Base-by-base conservation (phyloP, 2,888 invertebrate genomes). In the Drosophila mettleri region DNA sequence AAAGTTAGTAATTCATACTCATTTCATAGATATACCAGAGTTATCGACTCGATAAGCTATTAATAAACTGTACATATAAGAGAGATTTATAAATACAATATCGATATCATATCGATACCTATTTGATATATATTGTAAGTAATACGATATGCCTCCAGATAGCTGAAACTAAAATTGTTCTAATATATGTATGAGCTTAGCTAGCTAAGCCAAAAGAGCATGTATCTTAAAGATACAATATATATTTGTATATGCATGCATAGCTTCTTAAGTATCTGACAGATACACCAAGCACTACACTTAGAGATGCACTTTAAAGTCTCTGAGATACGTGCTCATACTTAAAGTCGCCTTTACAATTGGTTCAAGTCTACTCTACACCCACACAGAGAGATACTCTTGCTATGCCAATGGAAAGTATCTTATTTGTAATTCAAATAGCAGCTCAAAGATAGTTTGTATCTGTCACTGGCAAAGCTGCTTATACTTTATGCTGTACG, bases 341-440 rank as follows among this genome's bases (percentile, higher is more conserved):
- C 10, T 27, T 14, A 4, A 31, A 20, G 29, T 20, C 18, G 46
- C 16, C 27, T 5, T 3, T 5, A 6, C 45, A n/a, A 4, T 2
- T 10, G 18, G 7, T 12, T 31, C 0, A 4, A 29, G 12, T 29
- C 29, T 29, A 29, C 0, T 46, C 10, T 4, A 18, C 18, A 2
- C 43, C 27, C 16, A 27, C 45, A 27, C 16, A 10, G 9, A 27
- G 33, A 31, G 27, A 10, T 12, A 31, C 46, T 18, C 18, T 46
- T 20, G 46, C 16, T 10, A 12, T 29, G n/a, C 20, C 16, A 27
- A 16, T 14, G 45, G 16, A 27, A 16, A 1, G 29, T 48, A 20
- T 20, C 45, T 31, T 20, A 48, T 48, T 48, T 48, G 29, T 48
- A 31, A 48, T 48, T 31, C 29, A 48, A 31, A 31, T 48, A 12